Evolutionary conservation across 2,888 invertebrate species (phyloP).

Genomic region (Pammene fasciana): DNA sequence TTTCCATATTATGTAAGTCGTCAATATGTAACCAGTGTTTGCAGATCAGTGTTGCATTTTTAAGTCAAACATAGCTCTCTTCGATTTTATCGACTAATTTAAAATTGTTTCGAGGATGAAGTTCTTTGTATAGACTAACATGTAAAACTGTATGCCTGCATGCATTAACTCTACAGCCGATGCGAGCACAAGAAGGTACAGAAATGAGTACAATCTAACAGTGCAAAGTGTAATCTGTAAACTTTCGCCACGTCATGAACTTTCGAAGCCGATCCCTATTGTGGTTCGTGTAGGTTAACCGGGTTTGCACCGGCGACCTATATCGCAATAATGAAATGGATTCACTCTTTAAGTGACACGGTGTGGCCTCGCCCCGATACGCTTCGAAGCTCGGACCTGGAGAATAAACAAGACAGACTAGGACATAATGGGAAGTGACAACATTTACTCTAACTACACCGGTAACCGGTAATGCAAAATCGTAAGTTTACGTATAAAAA

Average conservation of each 20-base stretch:
- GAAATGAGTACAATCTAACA: background rate
- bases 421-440: no score
- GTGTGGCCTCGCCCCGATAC: slow-evolving; percentile 16
- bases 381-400: slow-evolving; percentile 3
- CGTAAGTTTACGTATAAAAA: no score
- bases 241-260: slow-evolving; percentile 3
- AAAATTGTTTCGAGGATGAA: no score
- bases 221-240: background rate
- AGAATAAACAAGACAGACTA: slow-evolving; percentile 4
- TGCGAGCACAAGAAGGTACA: background rate
- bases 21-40: no score
- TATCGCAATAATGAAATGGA: slow-evolving; percentile 48
- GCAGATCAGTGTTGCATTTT: no score
- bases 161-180: background rate
- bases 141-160: no score
- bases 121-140: no score
- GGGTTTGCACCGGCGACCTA: slow-evolving; percentile 47
- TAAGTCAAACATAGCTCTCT: no score
- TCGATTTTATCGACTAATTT: no score
- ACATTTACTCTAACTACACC: no score
- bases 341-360: slow-evolving; percentile 32
- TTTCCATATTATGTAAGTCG: no score
- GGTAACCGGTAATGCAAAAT: no score
- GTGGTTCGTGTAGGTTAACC: slow-evolving; percentile 39
- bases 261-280: slow-evolving; percentile 25